phyloP scores from a whole-genome alignment of 1,140 invertebrate species.

The Halesus radiatus region DNA sequence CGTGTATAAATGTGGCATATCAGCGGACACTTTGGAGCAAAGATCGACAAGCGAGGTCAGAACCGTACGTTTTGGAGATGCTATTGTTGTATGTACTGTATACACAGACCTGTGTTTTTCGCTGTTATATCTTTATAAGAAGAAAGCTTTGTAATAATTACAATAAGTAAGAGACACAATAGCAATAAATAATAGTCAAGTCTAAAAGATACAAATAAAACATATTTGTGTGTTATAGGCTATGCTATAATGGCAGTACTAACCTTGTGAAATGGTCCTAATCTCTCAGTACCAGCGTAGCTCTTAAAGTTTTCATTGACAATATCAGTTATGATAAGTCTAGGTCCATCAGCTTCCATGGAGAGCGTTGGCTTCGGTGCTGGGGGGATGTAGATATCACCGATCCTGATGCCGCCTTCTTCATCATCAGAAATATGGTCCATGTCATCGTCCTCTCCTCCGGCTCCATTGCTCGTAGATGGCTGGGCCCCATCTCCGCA shows the following conservation, averaged over 20 bases:
- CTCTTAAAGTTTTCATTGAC: conserved; percentile 97
- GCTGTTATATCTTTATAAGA: too few relatives aligned
- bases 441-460: conserved; percentile 59
- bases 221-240: too few relatives aligned
- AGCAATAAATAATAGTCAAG: too few relatives aligned
- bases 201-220: too few relatives aligned
- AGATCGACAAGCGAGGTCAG: too few relatives aligned
- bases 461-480: conserved; percentile 41
- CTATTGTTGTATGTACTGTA: too few relatives aligned
- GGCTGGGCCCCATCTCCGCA: neutral
- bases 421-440: conserved; percentile 73
- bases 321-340: conserved; percentile 94
- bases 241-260: conserved; percentile 3
- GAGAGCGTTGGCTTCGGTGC: conserved; percentile 80
- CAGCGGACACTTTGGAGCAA: too few relatives aligned
- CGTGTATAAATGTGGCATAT: too few relatives aligned
- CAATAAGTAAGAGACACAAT: too few relatives aligned
- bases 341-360: conserved; percentile 78
- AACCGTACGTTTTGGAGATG: too few relatives aligned
- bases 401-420: conserved; percentile 72
- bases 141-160: too few relatives aligned
- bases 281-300: conserved; percentile 86
- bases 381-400: conserved; percentile 93
- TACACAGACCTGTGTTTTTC: too few relatives aligned
- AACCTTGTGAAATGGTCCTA: conserved; percentile 91